These are phyloP conservation scores for Grammomys dolichurus DNA, from an alignment of 2,113 vertebrate species.

Conservation along the genomic window DNA sequence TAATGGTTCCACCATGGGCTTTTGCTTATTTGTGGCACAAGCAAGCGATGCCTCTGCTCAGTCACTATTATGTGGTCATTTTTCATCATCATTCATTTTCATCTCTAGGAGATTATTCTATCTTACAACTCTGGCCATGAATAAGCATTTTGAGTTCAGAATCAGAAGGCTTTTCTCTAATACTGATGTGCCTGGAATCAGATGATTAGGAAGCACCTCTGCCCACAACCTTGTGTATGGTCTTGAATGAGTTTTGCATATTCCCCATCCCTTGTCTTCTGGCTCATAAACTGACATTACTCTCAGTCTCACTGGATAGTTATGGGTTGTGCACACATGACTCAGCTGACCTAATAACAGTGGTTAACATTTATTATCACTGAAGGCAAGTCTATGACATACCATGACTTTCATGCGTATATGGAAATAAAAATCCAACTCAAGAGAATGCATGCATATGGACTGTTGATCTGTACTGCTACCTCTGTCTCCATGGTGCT, in stretches of 20 bases:
- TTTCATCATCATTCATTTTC: neutral
- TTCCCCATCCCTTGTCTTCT: neutral
- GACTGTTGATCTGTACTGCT: neutral
- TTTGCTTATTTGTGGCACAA: neutral
- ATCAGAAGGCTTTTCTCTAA: neutral
- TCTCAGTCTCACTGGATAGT: neutral
- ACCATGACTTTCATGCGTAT: neutral
- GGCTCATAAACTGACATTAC: neutral
- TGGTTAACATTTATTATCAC: neutral
- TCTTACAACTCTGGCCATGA: neutral
- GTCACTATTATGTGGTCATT: neutral
- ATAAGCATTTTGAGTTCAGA: neutral
- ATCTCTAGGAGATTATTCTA: neutral
- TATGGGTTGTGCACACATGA: neutral
- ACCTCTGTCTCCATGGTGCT: conserved; percentile 55
- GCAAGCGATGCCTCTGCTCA: neutral
- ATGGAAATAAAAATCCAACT: neutral
- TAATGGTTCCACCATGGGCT: neutral
- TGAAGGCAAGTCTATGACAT: neutral
- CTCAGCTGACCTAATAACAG: neutral
- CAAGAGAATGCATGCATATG: neutral
- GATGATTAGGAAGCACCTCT: neutral
- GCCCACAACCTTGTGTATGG: neutral
- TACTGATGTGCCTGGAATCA: no score
- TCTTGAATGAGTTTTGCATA: neutral